Evolutionary conservation across 2,797 vertebrate genomes (phyloP).

Genomic region (Acrossocheilus wenchowensis): DNA sequence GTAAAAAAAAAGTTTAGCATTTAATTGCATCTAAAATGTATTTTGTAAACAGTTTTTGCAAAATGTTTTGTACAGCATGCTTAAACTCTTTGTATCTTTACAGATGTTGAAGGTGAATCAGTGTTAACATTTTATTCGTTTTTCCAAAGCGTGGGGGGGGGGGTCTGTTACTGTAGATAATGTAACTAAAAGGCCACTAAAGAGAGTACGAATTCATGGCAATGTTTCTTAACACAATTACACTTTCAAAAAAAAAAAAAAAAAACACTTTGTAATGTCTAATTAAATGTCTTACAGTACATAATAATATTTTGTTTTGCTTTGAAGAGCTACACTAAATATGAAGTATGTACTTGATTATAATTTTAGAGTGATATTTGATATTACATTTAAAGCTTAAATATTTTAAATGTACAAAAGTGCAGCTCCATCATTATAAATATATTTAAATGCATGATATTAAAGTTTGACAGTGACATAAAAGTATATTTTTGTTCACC

Average conservation of each 20-base stretch:
- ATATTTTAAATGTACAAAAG: not conserved
- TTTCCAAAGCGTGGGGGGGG: not conserved
- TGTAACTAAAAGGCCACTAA: not conserved
- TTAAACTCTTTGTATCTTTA: not conserved
- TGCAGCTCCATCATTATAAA: no score
- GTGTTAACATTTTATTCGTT: not conserved
- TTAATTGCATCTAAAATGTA: not conserved
- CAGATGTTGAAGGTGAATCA: not conserved
- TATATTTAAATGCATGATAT: not conserved
- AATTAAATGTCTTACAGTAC: not conserved
- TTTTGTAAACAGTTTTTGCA: not conserved
- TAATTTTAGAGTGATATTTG: not conserved
- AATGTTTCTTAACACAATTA: not conserved
- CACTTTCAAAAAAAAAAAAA: not conserved
- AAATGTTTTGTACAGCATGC: not conserved
- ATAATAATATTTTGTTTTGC: not conserved
- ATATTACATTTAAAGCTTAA: not conserved
- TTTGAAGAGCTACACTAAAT: not conserved
- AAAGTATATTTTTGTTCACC: not conserved
- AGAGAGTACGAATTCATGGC: not conserved
- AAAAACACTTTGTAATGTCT: not conserved
- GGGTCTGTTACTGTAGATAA: not conserved
- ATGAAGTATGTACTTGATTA: not conserved
- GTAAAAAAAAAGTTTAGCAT: not conserved
- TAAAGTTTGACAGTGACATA: not conserved